Evolutionary conservation across 2,888 invertebrate species (phyloP), one percentile per base, ranked within the genome.

Genomic region (Sphaeridia pumilis): DNA sequence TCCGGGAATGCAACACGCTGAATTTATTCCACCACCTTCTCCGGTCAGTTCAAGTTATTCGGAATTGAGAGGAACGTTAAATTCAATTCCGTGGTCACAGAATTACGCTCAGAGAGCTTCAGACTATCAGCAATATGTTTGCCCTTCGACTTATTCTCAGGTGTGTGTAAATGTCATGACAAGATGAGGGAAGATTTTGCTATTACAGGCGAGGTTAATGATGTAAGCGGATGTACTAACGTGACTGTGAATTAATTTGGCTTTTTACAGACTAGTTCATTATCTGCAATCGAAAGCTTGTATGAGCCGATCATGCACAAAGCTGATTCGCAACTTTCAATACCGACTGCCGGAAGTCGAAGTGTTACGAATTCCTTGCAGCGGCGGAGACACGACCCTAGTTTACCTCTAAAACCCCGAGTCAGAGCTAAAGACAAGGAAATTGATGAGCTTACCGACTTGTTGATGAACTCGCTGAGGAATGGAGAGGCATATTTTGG

Each of bases 21-120:
- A 84, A 65, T 74, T 83, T 58, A 77, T 82, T 52, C 85, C 86
- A 21, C 88, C 89, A 4, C 87, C 88, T 7, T 87, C 87, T 57
- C 89, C 89, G 2, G 89, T 89, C 0, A 88, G 87, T 66, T 89
- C 88, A 2, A 88, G 87, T 64, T 90, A 89, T 67, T 88, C 88
- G 67, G 89, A 89, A 72, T 72, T 89, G 52, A 76, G 84, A 49
- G 76, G 86, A 59, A 88, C 89, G 14, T 86, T 85, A 22, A 79
- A 84, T 65, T 70, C 71, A 60, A 77, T 77, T 1, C 78, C 77
- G 21, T 79, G 60, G 59, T 57, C 55, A 46, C 51, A 56, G 1
- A 60, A 62, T 44, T 62, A 62, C 45, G 54, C 60, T 3, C 57
- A 52, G 41, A 58, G 56, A 48, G 57, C 56, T 35, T 54, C 54